Base-by-base conservation (phyloP, 64 coral and sea anemone species). In the Stichodactyla mertensii region DNA sequence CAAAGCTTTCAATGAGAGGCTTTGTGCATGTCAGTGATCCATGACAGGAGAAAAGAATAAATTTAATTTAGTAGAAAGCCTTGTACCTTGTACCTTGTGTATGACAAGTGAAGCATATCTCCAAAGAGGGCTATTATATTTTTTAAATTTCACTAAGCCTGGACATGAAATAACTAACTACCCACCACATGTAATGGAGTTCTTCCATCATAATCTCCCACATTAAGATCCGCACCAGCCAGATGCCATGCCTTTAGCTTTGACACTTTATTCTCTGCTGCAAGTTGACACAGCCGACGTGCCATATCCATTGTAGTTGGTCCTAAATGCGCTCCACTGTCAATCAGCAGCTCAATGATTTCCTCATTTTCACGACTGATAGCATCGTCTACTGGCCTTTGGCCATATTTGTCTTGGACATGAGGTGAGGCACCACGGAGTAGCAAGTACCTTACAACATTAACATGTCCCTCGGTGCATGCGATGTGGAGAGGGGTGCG, bases 401-500 rank as follows among this genome's bases (percentile, higher is more conserved):
- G 87, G 12, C 94, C 91, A 22, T 87, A 87, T 56, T 89, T 92
- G 53, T 95, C 94, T 59, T 80, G 88, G 11, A 95, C 94, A 64
- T 95, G 94, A 10, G 91, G 90, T 16, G 94, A 95, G 4, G 94
- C 94, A 1, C 94, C 91, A 80, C 86, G 88, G 14, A 71, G 58
- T 8, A 95, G 87, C 16, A 95, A 57, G 60, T 92, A 85, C 18
- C 77, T 90, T 10, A 95, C 91, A 45, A 95, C 91, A n/a, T 89
- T 78, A 19, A 87, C 74, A 55, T 95, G 94, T 20, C 94, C 94
- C 78, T 95, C 94, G 0, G 91, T 83, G 52, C 94, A 95, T 0
- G 94, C 94, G 7, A 95, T 87, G 24, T 95, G 94, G 2, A 95
- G 87, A 14, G 94, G 94, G 10, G 94, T 95, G 10, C 94, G 94